Conservation (phyloP, 2,797 vertebrate genomes). For the Neomorphus geoffroyi region DNA sequence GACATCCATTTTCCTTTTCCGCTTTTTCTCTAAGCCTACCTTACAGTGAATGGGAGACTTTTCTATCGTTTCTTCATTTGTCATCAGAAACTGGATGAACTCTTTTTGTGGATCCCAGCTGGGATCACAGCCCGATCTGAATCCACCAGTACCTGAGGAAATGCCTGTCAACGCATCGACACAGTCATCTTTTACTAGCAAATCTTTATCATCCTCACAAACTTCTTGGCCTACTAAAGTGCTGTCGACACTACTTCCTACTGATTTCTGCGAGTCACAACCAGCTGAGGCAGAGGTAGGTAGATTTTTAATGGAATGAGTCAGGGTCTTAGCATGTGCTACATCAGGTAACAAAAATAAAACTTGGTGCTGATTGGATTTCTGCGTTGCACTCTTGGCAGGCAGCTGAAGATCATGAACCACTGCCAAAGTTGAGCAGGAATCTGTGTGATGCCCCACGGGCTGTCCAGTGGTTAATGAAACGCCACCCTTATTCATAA, state of each 20-base stretch:
- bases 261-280: slow-evolving; percentile 84
- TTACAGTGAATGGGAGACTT: slow-evolving; percentile 79
- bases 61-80: slow-evolving; percentile 82
- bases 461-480: slow-evolving; percentile 87
- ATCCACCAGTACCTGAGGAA: slow-evolving; percentile 85
- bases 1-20: slow-evolving; percentile 85
- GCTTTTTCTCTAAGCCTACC: slow-evolving; percentile 80
- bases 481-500: slow-evolving; percentile 88
- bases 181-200: slow-evolving; percentile 76
- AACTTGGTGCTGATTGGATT: slow-evolving; percentile 84
- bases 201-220: slow-evolving; percentile 79
- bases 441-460: slow-evolving; percentile 82
- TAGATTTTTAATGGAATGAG: slow-evolving; percentile 87
- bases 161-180: slow-evolving; percentile 81
- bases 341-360: slow-evolving; percentile 89
- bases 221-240: slow-evolving; percentile 86
- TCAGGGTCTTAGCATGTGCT: slow-evolving; percentile 84
- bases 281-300: slow-evolving; percentile 85
- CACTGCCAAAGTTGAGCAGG: slow-evolving; percentile 85
- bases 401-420: slow-evolving; percentile 87
- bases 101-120: slow-evolving; percentile 87
- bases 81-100: slow-evolving; percentile 88
- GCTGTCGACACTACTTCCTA: slow-evolving; percentile 83
- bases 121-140: slow-evolving; percentile 79
- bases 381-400: slow-evolving; percentile 84